These are phyloP conservation scores for Eumaeus atala DNA, from an alignment of 1,140 invertebrate species.

Conservation along the genomic window DNA sequence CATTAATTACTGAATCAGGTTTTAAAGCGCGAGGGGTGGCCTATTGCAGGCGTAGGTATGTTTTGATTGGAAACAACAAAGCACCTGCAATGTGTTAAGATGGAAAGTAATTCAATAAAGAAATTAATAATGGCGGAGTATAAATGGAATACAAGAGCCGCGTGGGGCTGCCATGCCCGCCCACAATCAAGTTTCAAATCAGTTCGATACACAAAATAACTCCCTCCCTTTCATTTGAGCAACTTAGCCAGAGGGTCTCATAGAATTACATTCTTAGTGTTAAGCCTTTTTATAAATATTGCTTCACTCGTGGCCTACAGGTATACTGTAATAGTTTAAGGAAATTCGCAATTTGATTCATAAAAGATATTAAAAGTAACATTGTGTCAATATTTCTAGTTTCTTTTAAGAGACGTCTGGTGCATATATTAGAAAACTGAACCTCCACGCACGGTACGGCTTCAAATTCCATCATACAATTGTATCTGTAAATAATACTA, in stretches of 20 bases:
- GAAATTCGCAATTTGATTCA: conserved; percentile 4
- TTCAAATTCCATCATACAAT: too few species aligned
- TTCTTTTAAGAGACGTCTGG: too few species aligned
- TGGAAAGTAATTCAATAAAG: conserved; percentile 10
- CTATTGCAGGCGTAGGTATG: neutral
- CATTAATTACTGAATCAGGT: too few species aligned
- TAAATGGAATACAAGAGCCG: conserved; percentile 6
- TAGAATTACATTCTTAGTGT: conserved; percentile 9
- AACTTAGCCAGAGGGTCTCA: conserved; percentile 7
- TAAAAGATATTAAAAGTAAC: neutral
- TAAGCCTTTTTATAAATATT: conserved; percentile 6
- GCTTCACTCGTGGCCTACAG: neutral
- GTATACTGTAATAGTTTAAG: conserved; percentile 3
- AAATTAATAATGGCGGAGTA: conserved; percentile 6
- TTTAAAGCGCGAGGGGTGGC: neutral
- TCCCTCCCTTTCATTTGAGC: conserved; percentile 1
- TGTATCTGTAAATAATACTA: too few species aligned
- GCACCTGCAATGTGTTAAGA: neutral
- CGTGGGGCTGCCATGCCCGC: conserved; percentile 2
- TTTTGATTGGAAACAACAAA: neutral
- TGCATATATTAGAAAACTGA: too few species aligned
- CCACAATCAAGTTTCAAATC: conserved; percentile 2
- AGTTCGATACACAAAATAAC: conserved; percentile 2
- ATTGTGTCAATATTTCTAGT: too few species aligned
- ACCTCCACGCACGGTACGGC: too few species aligned